Evolutionary conservation across 2,113 vertebrate species (phyloP).

Genomic region (Macaca fascicularis): DNA sequence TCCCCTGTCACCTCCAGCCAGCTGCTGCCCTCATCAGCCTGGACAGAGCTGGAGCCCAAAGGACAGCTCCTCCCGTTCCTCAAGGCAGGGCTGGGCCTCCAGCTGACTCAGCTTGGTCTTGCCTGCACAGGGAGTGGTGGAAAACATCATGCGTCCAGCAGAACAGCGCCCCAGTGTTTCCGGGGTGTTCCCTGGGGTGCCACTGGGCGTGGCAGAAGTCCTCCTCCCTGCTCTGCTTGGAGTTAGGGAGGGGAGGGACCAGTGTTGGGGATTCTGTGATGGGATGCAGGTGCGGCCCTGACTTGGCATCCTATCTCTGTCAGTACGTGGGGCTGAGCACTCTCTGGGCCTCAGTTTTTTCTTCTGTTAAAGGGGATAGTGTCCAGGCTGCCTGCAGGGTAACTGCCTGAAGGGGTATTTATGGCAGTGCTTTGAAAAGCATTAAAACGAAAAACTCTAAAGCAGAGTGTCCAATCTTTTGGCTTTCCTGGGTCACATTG

Average conservation of each 20-base stretch:
- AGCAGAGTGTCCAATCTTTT: background rate
- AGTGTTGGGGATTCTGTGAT: background rate
- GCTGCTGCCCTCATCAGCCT: background rate
- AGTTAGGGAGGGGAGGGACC: background rate
- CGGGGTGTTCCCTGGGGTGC: background rate
- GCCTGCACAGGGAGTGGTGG: background rate
- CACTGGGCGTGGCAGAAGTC: background rate
- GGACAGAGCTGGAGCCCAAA: background rate
- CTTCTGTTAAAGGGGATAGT: background rate
- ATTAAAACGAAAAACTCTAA: background rate
- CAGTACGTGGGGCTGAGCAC: background rate
- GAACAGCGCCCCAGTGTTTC: background rate
- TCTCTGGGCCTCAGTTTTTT: background rate
- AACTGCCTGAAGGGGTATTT: background rate
- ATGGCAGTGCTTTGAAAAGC: background rate
- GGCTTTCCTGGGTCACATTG: too few species aligned
- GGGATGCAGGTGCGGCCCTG: background rate
- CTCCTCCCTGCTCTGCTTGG: background rate
- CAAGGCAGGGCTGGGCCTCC: conserved; percentile 29
- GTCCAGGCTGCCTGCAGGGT: background rate
- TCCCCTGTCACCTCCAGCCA: background rate
- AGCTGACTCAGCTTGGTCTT: conserved; percentile 67
- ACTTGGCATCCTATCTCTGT: background rate
- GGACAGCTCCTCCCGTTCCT: conserved; percentile 8
- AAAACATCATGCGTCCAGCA: background rate